Evolutionary conservation across 2,888 invertebrate genomes (phyloP).

Genomic region (Trichogramma evanescens): DNA sequence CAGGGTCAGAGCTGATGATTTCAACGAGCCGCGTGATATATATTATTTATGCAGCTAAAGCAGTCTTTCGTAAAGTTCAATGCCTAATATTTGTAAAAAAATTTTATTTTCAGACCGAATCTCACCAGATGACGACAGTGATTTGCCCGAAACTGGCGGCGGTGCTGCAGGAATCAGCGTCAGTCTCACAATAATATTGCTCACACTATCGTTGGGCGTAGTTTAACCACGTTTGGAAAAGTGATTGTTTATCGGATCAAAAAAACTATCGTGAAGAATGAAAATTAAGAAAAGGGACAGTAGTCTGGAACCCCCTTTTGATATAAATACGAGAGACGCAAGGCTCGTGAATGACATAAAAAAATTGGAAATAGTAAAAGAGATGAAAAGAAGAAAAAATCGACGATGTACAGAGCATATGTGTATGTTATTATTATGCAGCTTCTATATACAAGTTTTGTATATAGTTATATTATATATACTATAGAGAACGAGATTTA

Average conservation of each 20-base stretch:
- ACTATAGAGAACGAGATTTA: too few relatives aligned
- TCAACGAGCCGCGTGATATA: too few relatives aligned
- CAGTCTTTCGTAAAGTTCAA: not conserved
- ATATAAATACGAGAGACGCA: not conserved
- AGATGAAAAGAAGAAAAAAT: not conserved
- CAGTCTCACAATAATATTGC: not conserved
- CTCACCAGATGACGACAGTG: not conserved
- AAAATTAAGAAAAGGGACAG: not conserved
- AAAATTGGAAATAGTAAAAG: not conserved
- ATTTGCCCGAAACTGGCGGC: not conserved
- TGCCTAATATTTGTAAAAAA: not conserved
- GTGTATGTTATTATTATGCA: not conserved
- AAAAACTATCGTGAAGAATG: too few relatives aligned
- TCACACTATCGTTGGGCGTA: too few relatives aligned
- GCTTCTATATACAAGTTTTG: not conserved
- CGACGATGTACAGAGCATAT: too few relatives aligned
- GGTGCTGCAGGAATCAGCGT: not conserved
- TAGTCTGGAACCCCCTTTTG: not conserved
- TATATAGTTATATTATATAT: too few relatives aligned
- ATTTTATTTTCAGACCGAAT: constrained; percentile 1
- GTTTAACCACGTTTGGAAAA: not conserved
- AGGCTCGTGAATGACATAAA: not conserved
- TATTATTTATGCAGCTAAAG: too few relatives aligned
- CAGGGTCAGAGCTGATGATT: too few relatives aligned
- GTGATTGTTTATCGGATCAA: not conserved